Conservation (phyloP, 2,888 invertebrate species). For the Patella ulyssiponensis region DNA sequence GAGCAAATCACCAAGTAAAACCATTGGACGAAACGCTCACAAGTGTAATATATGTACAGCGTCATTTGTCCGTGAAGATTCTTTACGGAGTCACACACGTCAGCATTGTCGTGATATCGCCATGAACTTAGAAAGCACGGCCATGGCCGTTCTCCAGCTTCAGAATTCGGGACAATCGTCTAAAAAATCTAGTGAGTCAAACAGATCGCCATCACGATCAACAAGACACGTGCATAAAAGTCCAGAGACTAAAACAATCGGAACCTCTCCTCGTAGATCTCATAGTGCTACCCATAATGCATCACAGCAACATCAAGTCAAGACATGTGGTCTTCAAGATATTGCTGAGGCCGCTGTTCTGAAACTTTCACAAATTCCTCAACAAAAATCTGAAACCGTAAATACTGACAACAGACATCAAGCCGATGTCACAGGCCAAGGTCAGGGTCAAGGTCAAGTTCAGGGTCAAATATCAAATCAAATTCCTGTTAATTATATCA, state of each 20-base stretch:
- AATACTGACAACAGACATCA: not conserved
- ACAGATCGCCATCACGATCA: not conserved
- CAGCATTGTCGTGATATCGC: constrained; percentile 59
- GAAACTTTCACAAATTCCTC: constrained; percentile 23
- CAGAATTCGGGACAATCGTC: constrained; percentile 27
- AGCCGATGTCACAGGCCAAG: no score
- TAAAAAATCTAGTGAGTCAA: not conserved
- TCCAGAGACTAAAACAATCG: not conserved
- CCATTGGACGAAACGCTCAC: constrained; percentile 49
- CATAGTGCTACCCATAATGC: constrained; percentile 16
- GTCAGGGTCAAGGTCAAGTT: not conserved
- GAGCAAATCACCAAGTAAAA: not conserved
- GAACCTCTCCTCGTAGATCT: constrained; percentile 16
- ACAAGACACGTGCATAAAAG: not conserved
- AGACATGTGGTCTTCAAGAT: constrained; percentile 20
- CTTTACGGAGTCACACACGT: constrained; percentile 71
- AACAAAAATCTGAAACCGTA: not conserved
- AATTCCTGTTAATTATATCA: no score
- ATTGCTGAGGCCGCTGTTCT: constrained; percentile 19
- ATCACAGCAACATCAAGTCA: not conserved
- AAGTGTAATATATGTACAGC: constrained; percentile 68
- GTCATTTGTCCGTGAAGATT: constrained; percentile 72
- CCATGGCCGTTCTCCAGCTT: constrained; percentile 57
- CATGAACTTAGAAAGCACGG: constrained; percentile 49
- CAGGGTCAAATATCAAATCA: not conserved